Evolutionary conservation across 2,113 vertebrate genomes (phyloP).

Genomic region (Oreotrochilus melanogaster): DNA sequence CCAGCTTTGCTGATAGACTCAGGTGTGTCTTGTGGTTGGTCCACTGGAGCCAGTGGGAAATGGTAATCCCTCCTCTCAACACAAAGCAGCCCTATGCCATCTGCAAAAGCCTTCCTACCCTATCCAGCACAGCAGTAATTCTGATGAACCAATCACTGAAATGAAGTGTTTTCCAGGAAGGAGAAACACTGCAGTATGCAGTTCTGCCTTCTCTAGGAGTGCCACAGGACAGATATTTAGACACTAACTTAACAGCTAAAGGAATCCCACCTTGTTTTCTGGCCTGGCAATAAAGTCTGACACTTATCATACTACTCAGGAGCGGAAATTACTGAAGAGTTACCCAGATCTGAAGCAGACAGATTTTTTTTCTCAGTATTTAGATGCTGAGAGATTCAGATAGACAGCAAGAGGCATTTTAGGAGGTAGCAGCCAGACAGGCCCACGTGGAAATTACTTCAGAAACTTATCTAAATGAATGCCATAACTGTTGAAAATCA

Average conservation of each 20-base stretch:
- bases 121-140: neutral
- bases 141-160: neutral
- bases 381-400: neutral
- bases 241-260: neutral
- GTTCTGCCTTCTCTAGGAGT: neutral
- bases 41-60: neutral
- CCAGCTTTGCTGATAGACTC: too few species aligned
- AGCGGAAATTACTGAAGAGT: neutral
- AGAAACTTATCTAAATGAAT: neutral
- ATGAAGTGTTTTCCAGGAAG: neutral
- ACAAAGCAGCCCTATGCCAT: neutral
- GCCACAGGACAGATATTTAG: accelerated
- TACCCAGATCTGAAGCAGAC: neutral
- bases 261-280: neutral
- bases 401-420: neutral
- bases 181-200: neutral
- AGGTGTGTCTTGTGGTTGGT: neutral
- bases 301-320: neutral
- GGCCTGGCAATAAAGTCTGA: neutral
- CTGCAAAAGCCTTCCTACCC: neutral
- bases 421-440: neutral
- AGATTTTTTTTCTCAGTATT: neutral
- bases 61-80: neutral
- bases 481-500: neutral
- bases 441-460: accelerated